A percentile compares a stretch with the other conserved stretches of the same genome.
Evolutionary conservation across 2,797 vertebrate genomes (phyloP).

Genomic region (Sebastolobus altivelis): DNA sequence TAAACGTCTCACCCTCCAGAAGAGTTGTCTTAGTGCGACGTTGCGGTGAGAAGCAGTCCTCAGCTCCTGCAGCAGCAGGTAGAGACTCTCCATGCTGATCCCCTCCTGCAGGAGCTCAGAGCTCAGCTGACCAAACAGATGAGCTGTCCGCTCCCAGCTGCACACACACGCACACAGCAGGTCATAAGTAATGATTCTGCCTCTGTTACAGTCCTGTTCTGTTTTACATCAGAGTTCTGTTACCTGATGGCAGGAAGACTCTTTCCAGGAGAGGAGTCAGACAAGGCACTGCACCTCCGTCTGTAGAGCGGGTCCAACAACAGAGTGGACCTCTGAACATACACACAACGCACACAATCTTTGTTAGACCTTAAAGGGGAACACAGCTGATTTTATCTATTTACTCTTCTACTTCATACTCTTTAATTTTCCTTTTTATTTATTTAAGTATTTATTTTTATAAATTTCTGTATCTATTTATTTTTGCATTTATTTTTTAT

Average conservation of each 20-base stretch:
- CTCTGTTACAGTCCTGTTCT: background rate
- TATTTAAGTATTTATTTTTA: too few species aligned
- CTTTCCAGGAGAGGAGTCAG: slow-evolving; percentile 40
- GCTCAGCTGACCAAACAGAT: slow-evolving; percentile 85
- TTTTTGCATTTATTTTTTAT: too few species aligned
- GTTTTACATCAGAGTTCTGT: background rate
- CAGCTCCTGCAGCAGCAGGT: slow-evolving; percentile 85
- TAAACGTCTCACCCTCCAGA: slow-evolving; percentile 86
- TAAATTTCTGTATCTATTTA: too few species aligned
- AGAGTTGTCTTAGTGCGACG: slow-evolving; percentile 81
- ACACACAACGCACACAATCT: slow-evolving; percentile 14
- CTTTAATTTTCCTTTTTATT: too few species aligned
- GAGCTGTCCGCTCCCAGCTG: slow-evolving; percentile 85
- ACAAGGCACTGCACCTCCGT: slow-evolving; percentile 45
- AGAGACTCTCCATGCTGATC: slow-evolving; percentile 75
- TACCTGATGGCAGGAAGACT: slow-evolving; percentile 71
- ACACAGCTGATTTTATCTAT: too few species aligned
- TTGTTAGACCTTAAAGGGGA: background rate
- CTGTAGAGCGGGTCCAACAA: slow-evolving; percentile 79
- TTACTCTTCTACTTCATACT: too few species aligned
- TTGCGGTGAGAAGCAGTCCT: slow-evolving; percentile 79
- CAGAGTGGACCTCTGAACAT: slow-evolving; percentile 81
- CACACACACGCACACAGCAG: slow-evolving; percentile 18
- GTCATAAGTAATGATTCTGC: background rate
- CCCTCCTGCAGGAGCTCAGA: slow-evolving; percentile 84